Base-by-base conservation (phyloP, 2,113 vertebrate species). In the Zosterops borbonicus region DNA sequence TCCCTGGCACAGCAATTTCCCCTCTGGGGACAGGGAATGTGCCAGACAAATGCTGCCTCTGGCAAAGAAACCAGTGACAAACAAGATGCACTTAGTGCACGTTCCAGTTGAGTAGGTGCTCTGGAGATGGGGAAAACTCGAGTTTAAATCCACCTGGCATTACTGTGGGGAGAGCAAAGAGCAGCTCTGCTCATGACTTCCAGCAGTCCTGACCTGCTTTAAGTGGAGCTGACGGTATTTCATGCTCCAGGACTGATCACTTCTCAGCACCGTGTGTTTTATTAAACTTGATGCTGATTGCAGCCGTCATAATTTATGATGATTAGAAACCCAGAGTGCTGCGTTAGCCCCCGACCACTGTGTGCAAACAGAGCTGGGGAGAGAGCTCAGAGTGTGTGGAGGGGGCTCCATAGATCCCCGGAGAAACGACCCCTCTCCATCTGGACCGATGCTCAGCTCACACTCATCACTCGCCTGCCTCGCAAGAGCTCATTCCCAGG, bases 21-120 rank as follows among this genome's bases (percentile, higher is more conserved):
- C 95, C 93, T 93, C 92, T 96, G 93, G 93, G 90, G 93, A 95
- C 84, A 81, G 41, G 42, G 89, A 97, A 96, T 37, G 93, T 90
- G 93, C 92, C 91, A 97, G 97, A 95, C 96, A 96, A 97, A 93
- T 93, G 87, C 95, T 95, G 94, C 88, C 96, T 96, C 94, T 96
- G 96, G 87, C 95, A 96, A 91, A 83, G 90, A 75, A 94, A 95
- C 87, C 71, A 79, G 91, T 12, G 84, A 95, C 89, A 96, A 96
- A 94, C 87, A 94, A 94, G 71, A 91, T 44, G 83, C 77, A 53
- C 92, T 95, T 90, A 77, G 76, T 87, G 78, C 88, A 78, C 27
- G 49, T 94, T 93, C 94, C 92, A 96, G 92, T 90, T 90, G 92
- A 94, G 96, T 94, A 95, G 81, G 88, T 95, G 92, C 80, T 89